Base-by-base conservation (phyloP, 2,888 invertebrate genomes). In the Hololepta plana region DNA sequence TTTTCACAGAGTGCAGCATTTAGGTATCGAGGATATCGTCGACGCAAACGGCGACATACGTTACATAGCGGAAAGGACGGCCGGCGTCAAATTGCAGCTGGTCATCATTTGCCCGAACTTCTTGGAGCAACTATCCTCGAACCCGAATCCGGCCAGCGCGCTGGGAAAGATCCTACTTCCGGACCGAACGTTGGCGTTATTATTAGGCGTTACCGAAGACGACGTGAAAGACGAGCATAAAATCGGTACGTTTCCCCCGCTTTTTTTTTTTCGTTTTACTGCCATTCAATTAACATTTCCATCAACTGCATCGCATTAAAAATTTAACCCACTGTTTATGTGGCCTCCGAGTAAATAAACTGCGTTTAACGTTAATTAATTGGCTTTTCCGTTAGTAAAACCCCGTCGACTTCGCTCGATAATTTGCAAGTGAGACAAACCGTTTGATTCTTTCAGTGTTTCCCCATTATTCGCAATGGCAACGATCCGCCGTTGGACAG, bases 71-170 rank as follows among this genome's bases (percentile, higher is more conserved):
- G 66, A 69, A 4, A 65, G 62, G 38, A 52, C 72, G 5, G 51
- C 63, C 5, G 64, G 62, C 32, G 74, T 80, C 1, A 74, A 79
- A 32, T 55, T 85, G 20, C 82, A 84, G 49, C 72, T 85, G 31
- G 66, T 85, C 22, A 74, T 85, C 10, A 50, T 85, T 22, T 85
- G 84, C 43, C 84, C 84, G 1, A 65, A 67, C 26, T 62, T 85
- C 22, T 54, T 80, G 35, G 64, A 72, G 1, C 64, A 66, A 31
- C 56, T 72, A 35, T 43, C 59, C 0, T 62, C 62, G 28, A 47
- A 67, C 35, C 63, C 68, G 8, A 60, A 56, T 31, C 60, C 64
- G 12, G 51, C 55, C 2, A 46, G 57, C 3, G 53, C 53, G 22
- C 51, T 71, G 15, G 66, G 70, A 8, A 64, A 60, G 27, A 46